Conservation (phyloP, 2,113 vertebrate genomes). For the Gadus macrocephalus region DNA sequence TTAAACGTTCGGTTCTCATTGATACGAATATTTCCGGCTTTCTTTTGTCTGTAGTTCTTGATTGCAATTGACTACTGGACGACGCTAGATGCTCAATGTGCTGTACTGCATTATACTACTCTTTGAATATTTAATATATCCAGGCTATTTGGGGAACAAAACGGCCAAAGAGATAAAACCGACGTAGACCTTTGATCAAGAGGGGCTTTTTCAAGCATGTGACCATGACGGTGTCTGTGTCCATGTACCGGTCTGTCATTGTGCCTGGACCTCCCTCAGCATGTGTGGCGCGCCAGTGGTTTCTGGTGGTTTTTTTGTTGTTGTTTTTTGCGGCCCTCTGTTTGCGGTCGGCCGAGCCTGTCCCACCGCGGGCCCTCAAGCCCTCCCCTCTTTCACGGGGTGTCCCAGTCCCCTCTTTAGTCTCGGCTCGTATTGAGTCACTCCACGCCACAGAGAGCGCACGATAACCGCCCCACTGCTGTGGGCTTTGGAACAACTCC, state of each 20-base stretch:
- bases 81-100: no score
- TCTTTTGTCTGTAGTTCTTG: no score
- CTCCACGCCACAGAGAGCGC: slow-evolving; percentile 40
- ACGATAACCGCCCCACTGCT: slow-evolving; percentile 51
- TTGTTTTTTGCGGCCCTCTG: slow-evolving; percentile 35
- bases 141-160: no score
- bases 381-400: slow-evolving; percentile 38
- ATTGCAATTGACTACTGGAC: no score
- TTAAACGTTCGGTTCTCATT: no score
- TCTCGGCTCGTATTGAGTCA: slow-evolving; percentile 47
- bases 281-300: slow-evolving; percentile 5
- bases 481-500: slow-evolving; percentile 24
- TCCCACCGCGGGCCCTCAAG: slow-evolving; percentile 47
- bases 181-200: no score
- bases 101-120: no score
- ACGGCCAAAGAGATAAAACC: no score
- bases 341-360: slow-evolving; percentile 62
- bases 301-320: background rate
- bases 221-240: slow-evolving; percentile 12
- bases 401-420: slow-evolving; percentile 38
- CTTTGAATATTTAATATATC: no score
- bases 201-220: slow-evolving; percentile 6
- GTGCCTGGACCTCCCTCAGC: slow-evolving; percentile 29
- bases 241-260: slow-evolving; percentile 17
- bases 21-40: no score